Evolutionary conservation across 2,113 vertebrate genomes (phyloP).

Genomic region (Alectura lathami): DNA sequence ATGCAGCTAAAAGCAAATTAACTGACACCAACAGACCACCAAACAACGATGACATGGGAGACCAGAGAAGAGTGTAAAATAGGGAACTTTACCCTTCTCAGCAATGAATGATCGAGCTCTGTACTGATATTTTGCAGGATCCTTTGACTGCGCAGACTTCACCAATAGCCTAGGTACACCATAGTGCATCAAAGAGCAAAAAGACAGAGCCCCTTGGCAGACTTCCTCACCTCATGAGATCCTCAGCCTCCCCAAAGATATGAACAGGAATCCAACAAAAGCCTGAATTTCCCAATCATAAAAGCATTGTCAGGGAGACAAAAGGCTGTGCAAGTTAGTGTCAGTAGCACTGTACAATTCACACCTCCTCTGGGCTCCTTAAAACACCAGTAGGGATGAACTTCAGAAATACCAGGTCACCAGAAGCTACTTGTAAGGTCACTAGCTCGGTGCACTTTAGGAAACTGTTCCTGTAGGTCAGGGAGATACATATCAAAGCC

Average conservation of each 20-base stretch:
- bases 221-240: background rate
- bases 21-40: background rate
- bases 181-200: background rate
- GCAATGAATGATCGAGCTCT: background rate
- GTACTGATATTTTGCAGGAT: background rate
- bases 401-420: background rate
- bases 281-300: background rate
- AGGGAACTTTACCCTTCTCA: background rate
- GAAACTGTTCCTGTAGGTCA: background rate
- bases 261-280: background rate
- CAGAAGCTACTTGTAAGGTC: background rate
- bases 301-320: background rate
- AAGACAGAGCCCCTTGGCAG: background rate
- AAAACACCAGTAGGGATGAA: accelerated
- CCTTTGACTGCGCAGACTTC: background rate
- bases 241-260: background rate
- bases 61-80: background rate
- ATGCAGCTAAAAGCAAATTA: background rate
- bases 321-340: background rate
- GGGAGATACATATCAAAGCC: background rate
- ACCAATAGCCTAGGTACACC: background rate
- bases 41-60: background rate
- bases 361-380: background rate
- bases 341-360: background rate
- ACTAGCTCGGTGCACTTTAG: background rate